A percentile compares a stretch with the other conserved stretches of the same genome.
These are phyloP conservation scores for Caenorhabditis remanei DNA, from an alignment of 1,140 invertebrate genomes.

Conservation along the genomic window DNA sequence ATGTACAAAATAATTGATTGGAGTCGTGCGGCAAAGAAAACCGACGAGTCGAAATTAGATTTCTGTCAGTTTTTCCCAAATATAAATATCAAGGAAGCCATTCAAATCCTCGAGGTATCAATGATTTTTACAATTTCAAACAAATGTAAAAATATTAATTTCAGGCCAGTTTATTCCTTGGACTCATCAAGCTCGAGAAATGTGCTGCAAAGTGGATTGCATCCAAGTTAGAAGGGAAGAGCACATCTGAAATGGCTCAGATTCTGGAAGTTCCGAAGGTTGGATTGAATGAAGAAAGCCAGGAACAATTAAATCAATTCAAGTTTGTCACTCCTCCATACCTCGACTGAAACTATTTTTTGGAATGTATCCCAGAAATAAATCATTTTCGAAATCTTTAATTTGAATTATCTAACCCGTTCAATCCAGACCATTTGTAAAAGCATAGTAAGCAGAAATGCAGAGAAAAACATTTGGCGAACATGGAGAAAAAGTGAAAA, in stretches of 20 bases:
- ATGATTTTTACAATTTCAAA: not conserved
- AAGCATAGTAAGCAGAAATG: constrained; percentile 27
- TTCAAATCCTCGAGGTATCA: not conserved
- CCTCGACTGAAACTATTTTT: not conserved
- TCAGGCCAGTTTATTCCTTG: constrained; percentile 36
- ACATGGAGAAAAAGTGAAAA: not conserved
- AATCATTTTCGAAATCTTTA: not conserved
- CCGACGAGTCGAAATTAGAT: not conserved
- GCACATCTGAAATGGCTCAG: constrained; percentile 4
- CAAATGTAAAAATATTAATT: not conserved
- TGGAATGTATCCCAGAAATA: not conserved
- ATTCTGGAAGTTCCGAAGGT: not conserved
- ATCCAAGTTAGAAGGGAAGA: constrained; percentile 11
- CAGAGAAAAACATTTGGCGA: not conserved
- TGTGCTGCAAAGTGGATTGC: constrained; percentile 26
- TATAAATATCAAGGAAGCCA: not conserved
- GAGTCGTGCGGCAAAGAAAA: constrained; percentile 34
- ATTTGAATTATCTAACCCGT: not conserved
- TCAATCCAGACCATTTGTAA: constrained; percentile 2
- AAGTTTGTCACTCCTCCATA: not conserved
- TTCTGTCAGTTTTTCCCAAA: constrained; percentile 15
- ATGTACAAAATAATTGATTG: constrained; percentile 40
- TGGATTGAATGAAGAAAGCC: not conserved
- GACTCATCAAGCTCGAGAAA: not conserved
- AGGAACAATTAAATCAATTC: not conserved